A percentile compares a stretch with the other conserved stretches of the same genome.
phyloP scores from a whole-genome alignment of 2,797 vertebrate species.

The Helicolenus hilgendorfi region DNA sequence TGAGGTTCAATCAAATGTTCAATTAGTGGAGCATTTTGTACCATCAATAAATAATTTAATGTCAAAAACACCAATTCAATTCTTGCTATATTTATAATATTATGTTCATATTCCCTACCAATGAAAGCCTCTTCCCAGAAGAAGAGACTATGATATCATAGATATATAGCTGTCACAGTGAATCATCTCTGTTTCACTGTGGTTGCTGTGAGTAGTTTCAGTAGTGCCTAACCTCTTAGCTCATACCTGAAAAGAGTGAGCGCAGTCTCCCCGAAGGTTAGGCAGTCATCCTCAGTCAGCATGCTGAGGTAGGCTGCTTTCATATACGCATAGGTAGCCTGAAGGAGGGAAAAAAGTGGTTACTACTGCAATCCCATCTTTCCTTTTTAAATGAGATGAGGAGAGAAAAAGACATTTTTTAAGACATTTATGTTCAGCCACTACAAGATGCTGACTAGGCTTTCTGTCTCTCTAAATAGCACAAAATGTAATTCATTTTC shows the following conservation, averaged over 20 bases:
- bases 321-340: constrained; percentile 99
- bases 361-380: constrained; percentile 31
- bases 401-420: background rate
- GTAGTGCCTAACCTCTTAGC: background rate
- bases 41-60: background rate
- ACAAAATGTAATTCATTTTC: background rate
- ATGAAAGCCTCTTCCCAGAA: background rate
- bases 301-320: constrained; percentile 99
- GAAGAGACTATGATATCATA: background rate
- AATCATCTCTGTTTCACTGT: constrained; percentile 32
- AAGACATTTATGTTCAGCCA: background rate
- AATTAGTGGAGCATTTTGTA: background rate
- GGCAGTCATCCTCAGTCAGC: constrained; percentile 94
- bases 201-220: constrained; percentile 6
- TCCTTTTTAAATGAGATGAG: constrained; percentile 26
- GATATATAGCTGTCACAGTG: background rate
- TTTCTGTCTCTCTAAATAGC: background rate
- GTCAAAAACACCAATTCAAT: background rate
- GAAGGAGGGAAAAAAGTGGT: constrained; percentile 54
- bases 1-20: background rate
- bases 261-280: constrained; percentile 94
- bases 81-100: background rate
- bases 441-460: background rate
- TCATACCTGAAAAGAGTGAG: constrained; percentile 95
- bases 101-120: background rate